Conservation (phyloP, 1,140 invertebrate species). For the Lutraria rhynchaena region DNA sequence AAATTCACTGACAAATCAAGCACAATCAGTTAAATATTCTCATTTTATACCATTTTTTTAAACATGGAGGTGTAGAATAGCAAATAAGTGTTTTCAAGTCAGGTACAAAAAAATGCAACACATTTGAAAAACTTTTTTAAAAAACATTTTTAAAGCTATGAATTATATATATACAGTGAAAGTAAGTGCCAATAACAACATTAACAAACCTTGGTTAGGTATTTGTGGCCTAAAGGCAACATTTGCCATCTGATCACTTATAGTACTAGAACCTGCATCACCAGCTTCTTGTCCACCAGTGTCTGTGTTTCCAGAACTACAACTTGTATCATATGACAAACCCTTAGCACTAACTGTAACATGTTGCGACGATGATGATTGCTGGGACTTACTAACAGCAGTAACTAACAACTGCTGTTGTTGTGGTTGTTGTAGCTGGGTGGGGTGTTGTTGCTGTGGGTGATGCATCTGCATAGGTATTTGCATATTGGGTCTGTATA, state of each 20-base stretch:
- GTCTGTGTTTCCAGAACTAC: background rate
- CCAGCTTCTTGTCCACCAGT: slow-evolving; percentile 18
- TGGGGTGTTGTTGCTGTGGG: slow-evolving; percentile 6
- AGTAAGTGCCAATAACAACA: too few relatives aligned
- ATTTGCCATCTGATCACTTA: slow-evolving; percentile 5
- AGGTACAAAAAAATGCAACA: too few relatives aligned
- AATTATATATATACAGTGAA: too few relatives aligned
- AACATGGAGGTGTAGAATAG: too few relatives aligned
- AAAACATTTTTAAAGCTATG: too few relatives aligned
- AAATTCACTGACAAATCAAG: too few relatives aligned
- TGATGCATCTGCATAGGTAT: slow-evolving; percentile 53
- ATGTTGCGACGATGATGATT: slow-evolving; percentile 1
- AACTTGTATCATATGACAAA: slow-evolving; percentile 7
- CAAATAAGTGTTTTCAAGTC: too few relatives aligned
- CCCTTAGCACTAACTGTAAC: slow-evolving; percentile 54
- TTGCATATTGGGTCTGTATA: slow-evolving; percentile 58
- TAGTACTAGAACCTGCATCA: background rate
- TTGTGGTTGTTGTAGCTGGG: slow-evolving; percentile 7
- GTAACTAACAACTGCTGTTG: slow-evolving; percentile 16
- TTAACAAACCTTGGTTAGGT: slow-evolving; percentile 38
- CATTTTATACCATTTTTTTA: too few relatives aligned
- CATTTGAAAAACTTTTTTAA: too few relatives aligned
- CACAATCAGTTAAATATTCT: too few relatives aligned
- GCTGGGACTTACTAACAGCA: slow-evolving; percentile 1
- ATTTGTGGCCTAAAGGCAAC: slow-evolving; percentile 13